Percentiles rank a stretch among this genome's conserved stretches.
phyloP scores from a whole-genome alignment of 2,113 vertebrate species.

The Athene noctua region DNA sequence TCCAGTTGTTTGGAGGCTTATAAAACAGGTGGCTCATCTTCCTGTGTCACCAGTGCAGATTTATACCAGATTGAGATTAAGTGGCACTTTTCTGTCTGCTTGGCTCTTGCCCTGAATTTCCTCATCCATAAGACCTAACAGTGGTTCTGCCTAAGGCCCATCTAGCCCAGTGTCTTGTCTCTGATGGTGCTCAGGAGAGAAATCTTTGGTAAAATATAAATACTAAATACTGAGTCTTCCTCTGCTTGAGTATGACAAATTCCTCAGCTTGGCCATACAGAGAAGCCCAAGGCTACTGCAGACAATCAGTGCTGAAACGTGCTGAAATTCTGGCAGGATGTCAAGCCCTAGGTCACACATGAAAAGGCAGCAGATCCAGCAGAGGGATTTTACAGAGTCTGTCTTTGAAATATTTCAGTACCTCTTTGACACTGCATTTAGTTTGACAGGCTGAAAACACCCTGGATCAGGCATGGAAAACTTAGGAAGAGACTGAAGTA shows the following conservation, averaged over 20 bases:
- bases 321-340: not conserved
- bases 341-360: not conserved
- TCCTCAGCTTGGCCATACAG: not conserved
- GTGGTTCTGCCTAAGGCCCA: not conserved
- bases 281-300: not conserved
- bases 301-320: not conserved
- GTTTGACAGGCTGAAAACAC: not conserved
- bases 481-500: not conserved
- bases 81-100: not conserved
- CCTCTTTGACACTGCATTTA: not conserved
- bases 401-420: not conserved
- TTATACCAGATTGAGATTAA: not conserved
- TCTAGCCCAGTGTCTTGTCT: not conserved
- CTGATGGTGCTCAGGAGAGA: not conserved
- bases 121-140: not conserved
- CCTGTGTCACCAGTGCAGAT: not conserved
- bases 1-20: not conserved
- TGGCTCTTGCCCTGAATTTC: not conserved
- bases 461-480: not conserved
- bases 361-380: not conserved
- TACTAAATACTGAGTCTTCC: not conserved
- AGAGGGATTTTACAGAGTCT: not conserved
- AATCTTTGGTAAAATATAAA: not conserved
- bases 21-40: not conserved
- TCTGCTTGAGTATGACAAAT: not conserved